Conservation (phyloP, 2,888 invertebrate genomes). For the Eurytoma californica region DNA sequence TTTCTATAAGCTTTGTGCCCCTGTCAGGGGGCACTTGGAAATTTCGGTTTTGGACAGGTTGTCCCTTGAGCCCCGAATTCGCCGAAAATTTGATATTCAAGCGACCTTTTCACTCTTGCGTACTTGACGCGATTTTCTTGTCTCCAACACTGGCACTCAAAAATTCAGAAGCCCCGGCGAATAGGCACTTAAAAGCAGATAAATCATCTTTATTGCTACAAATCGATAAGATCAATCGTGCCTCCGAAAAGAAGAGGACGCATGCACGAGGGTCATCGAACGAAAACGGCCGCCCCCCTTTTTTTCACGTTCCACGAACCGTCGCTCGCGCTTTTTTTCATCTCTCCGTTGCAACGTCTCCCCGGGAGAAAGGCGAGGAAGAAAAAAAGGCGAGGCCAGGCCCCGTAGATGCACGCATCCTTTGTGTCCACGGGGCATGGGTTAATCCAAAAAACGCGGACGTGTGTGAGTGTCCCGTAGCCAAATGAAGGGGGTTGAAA, state of each 20-base stretch:
- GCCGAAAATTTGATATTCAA: conserved; percentile 41
- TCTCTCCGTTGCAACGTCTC: conserved; percentile 32
- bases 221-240: conserved; percentile 45
- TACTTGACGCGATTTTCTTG: neutral
- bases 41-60: conserved; percentile 24
- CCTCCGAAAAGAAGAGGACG: neutral
- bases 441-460: conserved; percentile 65
- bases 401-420: conserved; percentile 60
- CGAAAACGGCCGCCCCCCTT: conserved; percentile 39
- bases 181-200: conserved; percentile 40
- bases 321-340: conserved; percentile 55
- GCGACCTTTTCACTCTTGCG: neutral
- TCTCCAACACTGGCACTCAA: neutral
- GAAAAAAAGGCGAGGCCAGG: conserved; percentile 57
- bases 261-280: conserved; percentile 34
- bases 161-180: neutral
- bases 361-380: neutral
- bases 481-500: conserved; percentile 55
- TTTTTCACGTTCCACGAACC: conserved; percentile 53
- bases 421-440: conserved; percentile 63
- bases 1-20: conserved; percentile 30
- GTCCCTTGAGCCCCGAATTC: conserved; percentile 27
- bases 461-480: conserved; percentile 5
- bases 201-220: conserved; percentile 43
- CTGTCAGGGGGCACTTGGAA: conserved; percentile 23